A percentile compares a stretch with the other conserved stretches of the same genome.
phyloP scores from a whole-genome alignment of 2,888 invertebrate genomes.

The Drosophila putrida region DNA sequence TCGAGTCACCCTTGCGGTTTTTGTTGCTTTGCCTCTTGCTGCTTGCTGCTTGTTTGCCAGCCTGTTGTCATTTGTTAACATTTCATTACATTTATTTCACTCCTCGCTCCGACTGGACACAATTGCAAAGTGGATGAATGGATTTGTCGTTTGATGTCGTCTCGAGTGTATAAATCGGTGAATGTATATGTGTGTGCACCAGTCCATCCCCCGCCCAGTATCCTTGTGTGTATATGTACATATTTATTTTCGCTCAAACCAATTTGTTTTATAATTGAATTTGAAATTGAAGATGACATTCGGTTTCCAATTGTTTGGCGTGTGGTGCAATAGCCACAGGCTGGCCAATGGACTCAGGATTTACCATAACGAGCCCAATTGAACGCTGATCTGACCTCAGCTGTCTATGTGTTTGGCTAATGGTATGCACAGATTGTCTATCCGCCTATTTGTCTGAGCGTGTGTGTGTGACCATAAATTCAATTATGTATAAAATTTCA shows the following conservation, averaged over 20 bases:
- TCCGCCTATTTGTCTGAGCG: conserved; percentile 26
- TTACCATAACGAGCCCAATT: not conserved
- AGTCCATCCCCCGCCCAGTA: conserved; percentile 4
- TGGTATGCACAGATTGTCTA: conserved; percentile 64
- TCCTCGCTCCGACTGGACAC: conserved; percentile 60
- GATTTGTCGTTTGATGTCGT: conserved; percentile 76
- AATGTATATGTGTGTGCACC: conserved; percentile 17
- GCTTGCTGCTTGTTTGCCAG: conserved; percentile 68
- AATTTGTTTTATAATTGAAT: conserved; percentile 84
- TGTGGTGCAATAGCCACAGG: conserved; percentile 72
- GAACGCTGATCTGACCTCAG: conserved; percentile 55
- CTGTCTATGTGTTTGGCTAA: conserved; percentile 60
- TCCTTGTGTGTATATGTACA: conserved; percentile 25
- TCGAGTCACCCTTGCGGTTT: conserved; percentile 71
- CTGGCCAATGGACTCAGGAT: conserved; percentile 34
- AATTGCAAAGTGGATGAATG: conserved; percentile 78
- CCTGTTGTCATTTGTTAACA: conserved; percentile 80
- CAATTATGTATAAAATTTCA: conserved; percentile 83
- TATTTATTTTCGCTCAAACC: conserved; percentile 77
- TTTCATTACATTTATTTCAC: conserved; percentile 80
- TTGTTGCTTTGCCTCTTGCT: conserved; percentile 33
- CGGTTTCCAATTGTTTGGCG: conserved; percentile 79
- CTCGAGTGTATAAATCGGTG: conserved; percentile 38
- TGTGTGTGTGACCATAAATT: conserved; percentile 72
- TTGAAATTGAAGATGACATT: conserved; percentile 85